phyloP scores from a whole-genome alignment of 1,140 invertebrate species.

The Cyphomyrmex costatus region DNA sequence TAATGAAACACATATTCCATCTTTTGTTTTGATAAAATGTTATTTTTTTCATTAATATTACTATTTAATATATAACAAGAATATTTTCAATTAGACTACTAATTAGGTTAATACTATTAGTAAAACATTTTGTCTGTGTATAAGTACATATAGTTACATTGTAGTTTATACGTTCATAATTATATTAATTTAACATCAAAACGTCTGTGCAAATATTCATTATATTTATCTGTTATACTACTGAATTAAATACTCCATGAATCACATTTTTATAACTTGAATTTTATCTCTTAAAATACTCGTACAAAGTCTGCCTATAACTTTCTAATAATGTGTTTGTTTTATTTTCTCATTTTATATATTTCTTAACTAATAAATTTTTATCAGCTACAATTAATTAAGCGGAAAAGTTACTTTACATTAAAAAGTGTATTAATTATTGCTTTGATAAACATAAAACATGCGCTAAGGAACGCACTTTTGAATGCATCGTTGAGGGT shows the following conservation, averaged over 20 bases:
- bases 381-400: background rate
- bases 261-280: background rate
- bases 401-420: background rate
- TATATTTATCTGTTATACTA: background rate
- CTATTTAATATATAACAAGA: too few species aligned
- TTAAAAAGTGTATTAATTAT: background rate
- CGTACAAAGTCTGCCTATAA: background rate
- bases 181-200: background rate
- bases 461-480: background rate
- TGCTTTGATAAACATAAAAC: background rate
- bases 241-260: background rate
- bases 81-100: too few species aligned
- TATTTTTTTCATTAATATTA: too few species aligned
- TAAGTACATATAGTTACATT: too few species aligned
- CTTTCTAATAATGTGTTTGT: background rate
- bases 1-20: too few species aligned
- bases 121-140: too few species aligned
- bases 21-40: too few species aligned
- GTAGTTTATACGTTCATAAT: background rate
- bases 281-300: background rate
- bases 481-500: constrained; percentile 50
- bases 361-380: background rate
- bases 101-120: too few species aligned
- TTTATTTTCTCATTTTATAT: background rate
- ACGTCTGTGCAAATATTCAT: background rate